phyloP scores from a whole-genome alignment of 2,888 invertebrate genomes.

The Xylota sylvarum region DNA sequence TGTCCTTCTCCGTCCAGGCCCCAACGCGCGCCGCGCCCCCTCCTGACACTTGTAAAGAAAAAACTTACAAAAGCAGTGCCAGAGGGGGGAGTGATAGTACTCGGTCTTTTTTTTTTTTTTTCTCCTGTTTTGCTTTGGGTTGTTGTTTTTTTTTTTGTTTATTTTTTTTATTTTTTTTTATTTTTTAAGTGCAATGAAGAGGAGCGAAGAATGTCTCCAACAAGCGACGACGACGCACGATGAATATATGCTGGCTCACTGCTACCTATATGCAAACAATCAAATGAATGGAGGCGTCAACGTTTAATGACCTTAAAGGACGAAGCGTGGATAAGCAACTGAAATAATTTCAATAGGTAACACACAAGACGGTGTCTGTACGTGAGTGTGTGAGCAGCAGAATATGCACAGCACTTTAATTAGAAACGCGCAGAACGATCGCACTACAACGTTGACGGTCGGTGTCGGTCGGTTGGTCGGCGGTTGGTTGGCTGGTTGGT shows the following conservation, averaged over 20 bases:
- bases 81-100: conserved; percentile 57
- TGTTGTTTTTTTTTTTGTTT: neutral
- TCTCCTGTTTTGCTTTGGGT: neutral
- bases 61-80: conserved; percentile 59
- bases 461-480: neutral
- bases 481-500: neutral
- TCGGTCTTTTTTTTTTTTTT: conserved; percentile 32
- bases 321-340: conserved; percentile 78
- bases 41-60: conserved; percentile 43
- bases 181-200: conserved; percentile 70
- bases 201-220: conserved; percentile 75
- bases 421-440: conserved; percentile 61
- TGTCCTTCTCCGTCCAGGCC: conserved; percentile 24
- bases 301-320: conserved; percentile 83
- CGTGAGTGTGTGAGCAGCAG: conserved; percentile 29
- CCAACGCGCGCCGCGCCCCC: neutral
- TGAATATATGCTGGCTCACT: conserved; percentile 60
- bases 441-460: conserved; percentile 11
- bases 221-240: conserved; percentile 65
- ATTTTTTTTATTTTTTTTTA: conserved; percentile 38
- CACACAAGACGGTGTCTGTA: conserved; percentile 17
- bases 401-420: conserved; percentile 71
- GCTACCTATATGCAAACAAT: conserved; percentile 71
- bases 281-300: conserved; percentile 77
- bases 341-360: conserved; percentile 75